Evolutionary conservation across 2,888 invertebrate genomes (phyloP).

Genomic region (Caenorhabditis becei): DNA sequence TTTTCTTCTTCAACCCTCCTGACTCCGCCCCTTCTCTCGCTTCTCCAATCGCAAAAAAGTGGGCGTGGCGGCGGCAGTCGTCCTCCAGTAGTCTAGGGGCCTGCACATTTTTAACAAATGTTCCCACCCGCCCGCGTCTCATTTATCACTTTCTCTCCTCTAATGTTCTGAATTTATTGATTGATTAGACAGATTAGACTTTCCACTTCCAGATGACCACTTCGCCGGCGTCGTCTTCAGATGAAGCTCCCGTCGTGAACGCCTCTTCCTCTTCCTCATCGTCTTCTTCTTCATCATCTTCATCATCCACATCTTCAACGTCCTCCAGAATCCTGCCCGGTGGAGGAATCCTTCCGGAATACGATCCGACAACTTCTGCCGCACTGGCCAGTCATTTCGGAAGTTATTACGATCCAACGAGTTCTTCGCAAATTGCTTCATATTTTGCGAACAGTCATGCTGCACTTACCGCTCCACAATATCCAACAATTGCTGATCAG

Average conservation of each 20-base stretch:
- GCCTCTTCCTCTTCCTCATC: conserved; percentile 25
- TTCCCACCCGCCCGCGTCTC: conserved; percentile 34
- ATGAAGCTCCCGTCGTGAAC: neutral
- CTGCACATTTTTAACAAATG: conserved; percentile 60
- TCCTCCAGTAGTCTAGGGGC: neutral
- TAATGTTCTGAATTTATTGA: neutral
- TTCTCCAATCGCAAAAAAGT: conserved; percentile 10
- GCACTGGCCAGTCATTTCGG: conserved; percentile 41
- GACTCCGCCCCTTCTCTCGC: conserved; percentile 5
- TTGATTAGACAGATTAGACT: neutral
- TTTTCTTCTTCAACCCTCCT: neutral
- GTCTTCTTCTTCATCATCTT: conserved; percentile 17
- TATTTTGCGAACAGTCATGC: conserved; percentile 55
- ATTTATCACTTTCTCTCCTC: conserved; percentile 52
- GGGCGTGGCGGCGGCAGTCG: neutral
- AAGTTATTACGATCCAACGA: conserved; percentile 50
- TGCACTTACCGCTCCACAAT: conserved; percentile 37
- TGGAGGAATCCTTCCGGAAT: conserved; percentile 4
- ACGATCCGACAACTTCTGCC: conserved; percentile 41
- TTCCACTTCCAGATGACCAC: conserved; percentile 44
- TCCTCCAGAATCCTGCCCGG: neutral
- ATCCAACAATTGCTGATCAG: conserved; percentile 43
- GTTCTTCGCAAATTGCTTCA: conserved; percentile 46
- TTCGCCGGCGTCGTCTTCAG: conserved; percentile 19
- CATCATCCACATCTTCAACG: conserved; percentile 14